A percentile compares a stretch with the other conserved stretches of the same genome.
Evolutionary conservation across 2,113 vertebrate species (phyloP).

Genomic region (Acrocephalus arundinaceus): DNA sequence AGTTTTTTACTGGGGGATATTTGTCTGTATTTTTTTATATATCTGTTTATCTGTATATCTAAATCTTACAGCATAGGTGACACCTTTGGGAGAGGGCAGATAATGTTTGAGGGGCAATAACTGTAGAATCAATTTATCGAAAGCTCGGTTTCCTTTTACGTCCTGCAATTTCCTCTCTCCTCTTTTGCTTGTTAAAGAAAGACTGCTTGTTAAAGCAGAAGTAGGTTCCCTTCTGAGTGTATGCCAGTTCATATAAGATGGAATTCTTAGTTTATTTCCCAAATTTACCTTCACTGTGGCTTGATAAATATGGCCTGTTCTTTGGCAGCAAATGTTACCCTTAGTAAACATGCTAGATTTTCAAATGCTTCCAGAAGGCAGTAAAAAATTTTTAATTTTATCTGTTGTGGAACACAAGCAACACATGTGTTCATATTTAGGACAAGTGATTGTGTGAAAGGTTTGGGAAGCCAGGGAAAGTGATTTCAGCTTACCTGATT

Average conservation of each 20-base stretch:
- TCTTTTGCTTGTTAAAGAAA: not conserved
- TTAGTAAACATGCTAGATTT: not conserved
- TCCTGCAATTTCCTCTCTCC: not conserved
- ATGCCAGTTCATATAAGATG: not conserved
- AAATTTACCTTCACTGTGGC: not conserved
- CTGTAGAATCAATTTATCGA: not conserved
- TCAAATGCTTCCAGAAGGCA: not conserved
- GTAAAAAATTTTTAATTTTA: not conserved
- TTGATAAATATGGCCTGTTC: not conserved
- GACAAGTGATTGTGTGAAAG: not conserved
- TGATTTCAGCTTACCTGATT: not conserved
- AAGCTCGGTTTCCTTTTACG: fast-evolving
- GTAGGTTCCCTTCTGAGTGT: not conserved
- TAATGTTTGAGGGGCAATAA: not conserved
- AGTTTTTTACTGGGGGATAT: not conserved
- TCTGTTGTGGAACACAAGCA: not conserved
- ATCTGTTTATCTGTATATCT: not conserved
- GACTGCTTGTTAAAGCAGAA: not conserved
- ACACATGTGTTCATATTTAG: not conserved
- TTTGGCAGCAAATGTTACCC: not conserved
- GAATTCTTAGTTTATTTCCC: not conserved
- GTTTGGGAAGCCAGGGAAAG: not conserved
- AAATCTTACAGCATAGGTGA: not conserved
- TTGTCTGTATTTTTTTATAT: not conserved
- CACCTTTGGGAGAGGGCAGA: not conserved